Conservation (phyloP, 2,797 vertebrate genomes). For the Australoheros facetus region DNA sequence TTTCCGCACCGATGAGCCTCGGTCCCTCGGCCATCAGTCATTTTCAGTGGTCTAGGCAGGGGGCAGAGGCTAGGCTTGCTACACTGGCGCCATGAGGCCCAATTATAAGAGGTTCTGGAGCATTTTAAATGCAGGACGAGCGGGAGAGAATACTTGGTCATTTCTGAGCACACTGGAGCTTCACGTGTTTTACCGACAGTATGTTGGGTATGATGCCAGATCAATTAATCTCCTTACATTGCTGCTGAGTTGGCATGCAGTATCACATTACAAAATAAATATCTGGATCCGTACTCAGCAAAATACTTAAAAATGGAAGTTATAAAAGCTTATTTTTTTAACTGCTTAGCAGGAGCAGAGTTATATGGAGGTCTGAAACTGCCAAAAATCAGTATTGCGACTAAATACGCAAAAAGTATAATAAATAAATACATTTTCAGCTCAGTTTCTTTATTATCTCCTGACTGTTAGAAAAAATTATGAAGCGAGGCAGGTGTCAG, state of each 20-base stretch:
- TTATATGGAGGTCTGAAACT: background rate
- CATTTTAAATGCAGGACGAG: slow-evolving; percentile 1
- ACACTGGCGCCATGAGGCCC: slow-evolving; percentile 47
- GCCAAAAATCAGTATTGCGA: background rate
- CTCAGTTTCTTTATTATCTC: too few relatives aligned
- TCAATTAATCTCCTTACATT: background rate
- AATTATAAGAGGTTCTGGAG: slow-evolving; percentile 53
- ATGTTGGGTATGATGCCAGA: background rate
- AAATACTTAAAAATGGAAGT: background rate
- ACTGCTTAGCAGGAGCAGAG: background rate
- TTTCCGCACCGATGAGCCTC: slow-evolving; percentile 56
- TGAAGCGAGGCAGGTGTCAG: too few relatives aligned
- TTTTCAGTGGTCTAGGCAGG: slow-evolving; percentile 43
- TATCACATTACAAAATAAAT: background rate
- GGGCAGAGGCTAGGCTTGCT: slow-evolving; percentile 45
- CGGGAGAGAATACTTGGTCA: background rate
- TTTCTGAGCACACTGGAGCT: background rate
- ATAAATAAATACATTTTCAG: background rate
- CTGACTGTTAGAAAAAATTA: too few relatives aligned
- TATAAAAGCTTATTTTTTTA: background rate
- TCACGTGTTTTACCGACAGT: background rate
- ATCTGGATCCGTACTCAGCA: background rate
- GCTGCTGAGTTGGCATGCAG: background rate
- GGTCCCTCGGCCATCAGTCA: slow-evolving; percentile 66
- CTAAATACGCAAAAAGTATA: background rate